Evolutionary conservation across 1,140 invertebrate species (phyloP).

Genomic region (Tribolium castaneum): DNA sequence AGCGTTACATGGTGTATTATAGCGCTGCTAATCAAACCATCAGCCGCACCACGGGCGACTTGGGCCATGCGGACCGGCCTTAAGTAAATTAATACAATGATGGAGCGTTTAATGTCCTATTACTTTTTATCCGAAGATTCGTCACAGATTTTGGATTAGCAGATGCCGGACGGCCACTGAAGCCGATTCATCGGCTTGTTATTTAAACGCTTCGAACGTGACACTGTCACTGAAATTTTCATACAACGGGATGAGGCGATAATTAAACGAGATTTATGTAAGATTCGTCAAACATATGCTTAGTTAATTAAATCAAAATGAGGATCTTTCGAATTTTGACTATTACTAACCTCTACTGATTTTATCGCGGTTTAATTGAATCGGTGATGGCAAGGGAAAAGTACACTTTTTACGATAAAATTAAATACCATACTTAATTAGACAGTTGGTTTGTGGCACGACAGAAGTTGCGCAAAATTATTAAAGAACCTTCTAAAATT

Average conservation of each 20-base stretch:
- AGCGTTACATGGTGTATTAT: conserved; percentile 59
- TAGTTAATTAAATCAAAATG: neutral
- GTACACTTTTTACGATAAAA: neutral
- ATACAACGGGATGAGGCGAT: neutral
- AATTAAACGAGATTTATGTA: neutral
- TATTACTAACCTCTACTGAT: neutral
- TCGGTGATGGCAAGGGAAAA: neutral
- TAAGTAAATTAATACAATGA: conserved; percentile 59
- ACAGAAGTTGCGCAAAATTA: neutral
- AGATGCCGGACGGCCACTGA: neutral
- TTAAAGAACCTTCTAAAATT: too few species aligned
- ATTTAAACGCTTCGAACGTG: neutral
- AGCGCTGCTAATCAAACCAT: conserved; percentile 61
- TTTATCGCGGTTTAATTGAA: neutral
- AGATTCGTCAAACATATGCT: neutral
- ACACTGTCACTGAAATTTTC: neutral
- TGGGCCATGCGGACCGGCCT: conserved; percentile 37
- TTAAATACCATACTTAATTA: neutral
- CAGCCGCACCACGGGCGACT: conserved; percentile 54
- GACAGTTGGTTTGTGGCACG: neutral
- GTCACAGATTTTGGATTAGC: conserved; percentile 37
- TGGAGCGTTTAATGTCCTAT: conserved; percentile 54
- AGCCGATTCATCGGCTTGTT: neutral
- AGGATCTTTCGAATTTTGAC: neutral
- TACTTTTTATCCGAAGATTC: conserved; percentile 36